Base-by-base conservation (phyloP, 2,888 invertebrate genomes). In the Caenorhabditis panamensis region DNA sequence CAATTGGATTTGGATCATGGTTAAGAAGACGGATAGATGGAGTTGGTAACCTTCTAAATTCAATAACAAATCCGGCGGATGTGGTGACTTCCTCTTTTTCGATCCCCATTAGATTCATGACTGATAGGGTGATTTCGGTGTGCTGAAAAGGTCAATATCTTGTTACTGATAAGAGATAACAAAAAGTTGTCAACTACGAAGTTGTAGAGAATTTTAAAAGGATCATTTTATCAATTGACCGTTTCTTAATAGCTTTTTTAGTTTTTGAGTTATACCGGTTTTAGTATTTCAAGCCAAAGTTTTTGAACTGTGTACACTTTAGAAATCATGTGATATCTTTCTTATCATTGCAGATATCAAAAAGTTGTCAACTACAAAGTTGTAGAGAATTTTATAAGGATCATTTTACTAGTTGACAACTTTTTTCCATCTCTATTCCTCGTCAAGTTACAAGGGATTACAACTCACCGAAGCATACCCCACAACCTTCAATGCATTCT, bases 1-100 rank as follows among this genome's bases (percentile, higher is more conserved):
- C 87, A 22, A 87, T 79, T 22, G 85, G 86, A 64, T 85, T 85
- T n/a, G 87, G 87, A 54, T 86, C 86, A 58, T 87, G 87, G 26
- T 83, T 82, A 28, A 87, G 82, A 20, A 86, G 69, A 37, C 87
- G 79, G 2, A 87, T 58, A 9, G 66, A 37, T 18, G 78, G 68
- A 20, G 2, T 37, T 13, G 85, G 85, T 11, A 54, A 49, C 31
- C 51, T 37, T 67, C 73, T 61, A 53, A 82, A 82, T 58, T 87
- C 87, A 24, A 87, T 69, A 11, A 86, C 80, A 26, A 87, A 86
- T 31, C 87, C 87, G 20, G 87, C 87, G 0, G 87, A 83, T 24
- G 86, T 86, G 22, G 85, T 82, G 44, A 86, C 41, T 59, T 87
- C 85, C 24, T 84, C 73, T 44, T 75, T 78, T n/a, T 76, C 82